Base-by-base conservation (phyloP, 2,113 vertebrate species). In the Pterocles burchelli region DNA sequence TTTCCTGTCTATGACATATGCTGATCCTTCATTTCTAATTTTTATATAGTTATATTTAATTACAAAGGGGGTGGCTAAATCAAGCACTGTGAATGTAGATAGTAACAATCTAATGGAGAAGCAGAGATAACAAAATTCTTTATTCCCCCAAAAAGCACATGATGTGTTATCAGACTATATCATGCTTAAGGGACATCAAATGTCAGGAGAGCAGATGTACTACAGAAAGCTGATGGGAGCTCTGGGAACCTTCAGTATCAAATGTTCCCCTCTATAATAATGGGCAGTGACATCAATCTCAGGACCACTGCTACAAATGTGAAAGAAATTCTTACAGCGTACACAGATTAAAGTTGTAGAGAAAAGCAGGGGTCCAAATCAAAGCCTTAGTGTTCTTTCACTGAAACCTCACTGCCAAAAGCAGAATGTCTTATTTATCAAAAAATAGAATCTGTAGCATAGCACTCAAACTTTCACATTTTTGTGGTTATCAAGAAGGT, bases 121-220 rank as follows among this genome's bases (percentile, higher is more conserved):
- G 58, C 70, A 95, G 85, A 93, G 81, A 90, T 78, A 94, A 88
- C 3, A 8, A 66, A 84, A 81, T 62, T 96, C 46, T 96, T 97
- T 96, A 83, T 92, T 96, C 61, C 46, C 46, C 12, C 21, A 10
- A 87, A 96, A 97, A 96, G 75, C 80, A 89, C 80, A 71, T 93
- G 77, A 78, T 1, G 0, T 67, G 58, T 92, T 97, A 97, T 96
- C 96, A 96, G 91, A 97, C 95, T 95, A n/a, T 90, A 91, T 97
- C 94, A 96, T 86, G 82, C 67, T 95, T 97, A 94, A 93, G 96
- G 93, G 78, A 96, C 90, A 75, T 90, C 95, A 95, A 96, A 96
- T 96, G 94, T 96, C 97, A 97, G 75, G 93, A 97, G 89, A 98
- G 90, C 91, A 97, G 70, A 85, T 82, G 90, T 90, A 92, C 93